Evolutionary conservation across 1,140 invertebrate species (phyloP), one percentile per base, ranked within the genome.

Genomic region (Chymomyza costata): DNA sequence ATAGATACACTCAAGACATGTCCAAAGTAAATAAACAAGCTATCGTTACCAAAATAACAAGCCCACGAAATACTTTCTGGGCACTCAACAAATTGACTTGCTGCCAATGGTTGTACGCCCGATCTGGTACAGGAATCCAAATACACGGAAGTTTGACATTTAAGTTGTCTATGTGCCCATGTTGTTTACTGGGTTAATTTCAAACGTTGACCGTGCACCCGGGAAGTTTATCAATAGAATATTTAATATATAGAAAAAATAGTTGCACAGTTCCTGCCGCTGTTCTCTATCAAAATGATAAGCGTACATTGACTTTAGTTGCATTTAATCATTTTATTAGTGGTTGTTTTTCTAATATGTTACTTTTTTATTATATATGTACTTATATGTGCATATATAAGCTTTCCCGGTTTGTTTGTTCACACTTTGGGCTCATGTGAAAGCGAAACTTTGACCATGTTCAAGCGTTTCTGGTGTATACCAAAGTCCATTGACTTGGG

Each of bases 181-280:
- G 21, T 25, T 8, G 49, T 46, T 59, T 54, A 49, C 50, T 54
- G 50, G 50, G 52, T 54, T 59, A 58, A 53, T 58, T 58, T 40
- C 15, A 21, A 41, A 41, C 37, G 46, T 40, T 58, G 55, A 30
- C 55, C 49, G 55, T 40, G 51, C 53, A 58, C 46, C n/a, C n/a
- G n/a, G n/a, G n/a, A n/a, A n/a, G n/a, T n/a, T n/a, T n/a, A n/a
- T n/a, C n/a, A n/a, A n/a, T n/a, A n/a, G n/a, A n/a, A n/a, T n/a
- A n/a, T n/a, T n/a, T n/a, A n/a, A n/a, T n/a, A n/a, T n/a, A n/a
- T n/a, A n/a, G n/a, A n/a, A n/a, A n/a, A n/a, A n/a, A n/a, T n/a
- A n/a, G n/a, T n/a, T n/a, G n/a, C 49, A 49, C 6, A 13, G 1
- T 30, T 10, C n/a, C 13, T 54, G 41, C n/a, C 17, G 14, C 15